Evolutionary conservation across 2,888 invertebrate genomes (phyloP).

Genomic region (Ectobius pallidus): DNA sequence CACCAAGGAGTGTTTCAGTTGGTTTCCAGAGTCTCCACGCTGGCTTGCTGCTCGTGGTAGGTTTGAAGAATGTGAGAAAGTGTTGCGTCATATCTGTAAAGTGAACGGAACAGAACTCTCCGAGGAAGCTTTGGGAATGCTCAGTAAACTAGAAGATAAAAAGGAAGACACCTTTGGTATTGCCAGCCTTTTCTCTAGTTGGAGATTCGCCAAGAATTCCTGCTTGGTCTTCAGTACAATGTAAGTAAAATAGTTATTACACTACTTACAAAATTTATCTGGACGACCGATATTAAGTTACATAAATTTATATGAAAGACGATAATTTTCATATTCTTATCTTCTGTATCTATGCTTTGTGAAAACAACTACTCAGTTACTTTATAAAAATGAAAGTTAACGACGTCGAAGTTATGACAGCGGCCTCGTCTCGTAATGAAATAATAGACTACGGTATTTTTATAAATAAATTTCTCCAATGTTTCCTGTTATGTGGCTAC

Average conservation of each 20-base stretch:
- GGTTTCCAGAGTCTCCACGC: constrained; percentile 67
- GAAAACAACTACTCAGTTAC: neutral
- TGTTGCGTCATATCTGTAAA: constrained; percentile 62
- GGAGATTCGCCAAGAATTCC: constrained; percentile 62
- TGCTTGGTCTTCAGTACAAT: constrained; percentile 53
- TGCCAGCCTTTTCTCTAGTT: constrained; percentile 62
- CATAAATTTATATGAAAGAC: neutral
- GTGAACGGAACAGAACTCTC: constrained; percentile 59
- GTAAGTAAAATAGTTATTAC: neutral
- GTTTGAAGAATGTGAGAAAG: constrained; percentile 56
- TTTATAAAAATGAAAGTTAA: neutral
- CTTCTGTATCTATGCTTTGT: neutral
- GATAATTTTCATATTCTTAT: neutral
- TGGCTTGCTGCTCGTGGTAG: constrained; percentile 65
- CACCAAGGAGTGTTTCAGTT: constrained; percentile 53
- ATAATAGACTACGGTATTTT: too few species aligned
- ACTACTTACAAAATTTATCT: neutral
- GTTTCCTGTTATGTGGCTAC: too few species aligned
- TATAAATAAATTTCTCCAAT: too few species aligned
- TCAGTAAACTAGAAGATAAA: constrained; percentile 43
- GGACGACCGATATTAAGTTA: neutral
- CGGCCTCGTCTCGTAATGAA: too few species aligned
- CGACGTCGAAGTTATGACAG: too few species aligned
- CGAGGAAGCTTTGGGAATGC: constrained; percentile 49
- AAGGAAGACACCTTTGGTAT: constrained; percentile 59